Conservation (phyloP, 2,113 vertebrate genomes). For the Ctenodactylus gundi region DNA sequence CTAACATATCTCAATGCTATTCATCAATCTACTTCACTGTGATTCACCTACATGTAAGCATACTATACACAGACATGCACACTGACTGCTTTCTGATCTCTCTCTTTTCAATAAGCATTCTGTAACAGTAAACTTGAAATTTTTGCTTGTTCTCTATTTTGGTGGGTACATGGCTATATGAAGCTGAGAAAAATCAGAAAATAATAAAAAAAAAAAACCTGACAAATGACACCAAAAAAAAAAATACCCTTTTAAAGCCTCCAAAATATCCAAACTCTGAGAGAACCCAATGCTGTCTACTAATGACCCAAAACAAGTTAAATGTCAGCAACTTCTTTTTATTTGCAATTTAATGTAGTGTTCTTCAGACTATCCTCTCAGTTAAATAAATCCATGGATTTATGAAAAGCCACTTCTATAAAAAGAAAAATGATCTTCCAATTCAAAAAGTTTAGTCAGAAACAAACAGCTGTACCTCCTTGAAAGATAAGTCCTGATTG, state of each 20-base stretch:
- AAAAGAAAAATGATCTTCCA: constrained; percentile 10
- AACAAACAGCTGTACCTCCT: not conserved
- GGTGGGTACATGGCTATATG: not conserved
- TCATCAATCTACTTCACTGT: not conserved
- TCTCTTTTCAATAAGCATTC: not conserved
- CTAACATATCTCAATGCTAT: not conserved
- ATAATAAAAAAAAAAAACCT: not conserved
- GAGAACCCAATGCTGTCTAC: not conserved
- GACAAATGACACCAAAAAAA: not conserved
- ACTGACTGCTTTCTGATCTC: not conserved
- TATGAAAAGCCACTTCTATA: constrained; percentile 50
- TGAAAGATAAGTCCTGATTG: not conserved
- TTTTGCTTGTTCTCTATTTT: not conserved
- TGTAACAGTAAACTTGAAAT: not conserved
- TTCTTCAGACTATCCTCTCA: constrained; percentile 33
- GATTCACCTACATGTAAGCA: not conserved
- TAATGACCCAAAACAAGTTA: not conserved
- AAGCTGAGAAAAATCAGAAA: not conserved
- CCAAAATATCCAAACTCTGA: not conserved
- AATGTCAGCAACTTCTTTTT: not conserved
- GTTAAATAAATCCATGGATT: constrained; percentile 72
- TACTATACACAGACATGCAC: not conserved
- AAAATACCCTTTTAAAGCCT: not conserved
- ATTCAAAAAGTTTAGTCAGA: not conserved
- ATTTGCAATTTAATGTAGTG: not conserved